Percentiles rank a stretch among this genome's conserved stretches.
Evolutionary conservation across 2,888 invertebrate genomes (phyloP).

Genomic region (Aricia artaxerxes): DNA sequence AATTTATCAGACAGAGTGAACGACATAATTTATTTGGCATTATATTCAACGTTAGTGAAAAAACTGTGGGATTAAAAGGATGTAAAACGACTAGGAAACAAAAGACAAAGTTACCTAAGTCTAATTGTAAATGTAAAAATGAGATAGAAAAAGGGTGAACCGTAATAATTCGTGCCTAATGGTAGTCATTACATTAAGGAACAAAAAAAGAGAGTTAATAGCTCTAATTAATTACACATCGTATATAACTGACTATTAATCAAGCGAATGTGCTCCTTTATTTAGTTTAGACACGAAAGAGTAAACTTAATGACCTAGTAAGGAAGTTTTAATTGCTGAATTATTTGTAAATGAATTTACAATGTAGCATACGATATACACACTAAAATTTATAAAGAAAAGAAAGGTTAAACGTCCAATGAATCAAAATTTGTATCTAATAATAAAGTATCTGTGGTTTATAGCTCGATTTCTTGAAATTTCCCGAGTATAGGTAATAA

Average conservation of each 20-base stretch:
- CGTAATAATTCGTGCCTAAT: conserved; percentile 17
- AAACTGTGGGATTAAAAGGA: background rate
- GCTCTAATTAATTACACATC: conserved; percentile 24
- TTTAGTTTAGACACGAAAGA: conserved; percentile 21
- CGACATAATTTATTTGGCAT: background rate
- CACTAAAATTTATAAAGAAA: background rate
- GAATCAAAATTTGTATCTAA: background rate
- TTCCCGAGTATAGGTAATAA: background rate
- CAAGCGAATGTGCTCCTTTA: conserved; percentile 24
- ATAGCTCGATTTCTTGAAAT: background rate
- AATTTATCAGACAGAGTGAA: background rate
- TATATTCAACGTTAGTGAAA: background rate
- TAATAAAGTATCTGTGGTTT: background rate
- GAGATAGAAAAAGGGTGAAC: conserved; percentile 21
- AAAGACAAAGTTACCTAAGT: conserved; percentile 2
- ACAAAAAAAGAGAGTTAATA: conserved; percentile 16
- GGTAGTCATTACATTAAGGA: conserved; percentile 9
- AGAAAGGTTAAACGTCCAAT: background rate
- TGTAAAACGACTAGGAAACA: background rate
- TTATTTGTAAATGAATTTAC: conserved; percentile 3
- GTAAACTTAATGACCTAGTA: conserved; percentile 15
- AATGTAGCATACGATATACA: background rate
- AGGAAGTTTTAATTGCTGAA: conserved; percentile 22
- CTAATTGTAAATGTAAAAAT: conserved; percentile 15
- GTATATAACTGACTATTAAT: conserved; percentile 25